phyloP scores from a whole-genome alignment of 2,797 vertebrate species.

The Bradypus variegatus region DNA sequence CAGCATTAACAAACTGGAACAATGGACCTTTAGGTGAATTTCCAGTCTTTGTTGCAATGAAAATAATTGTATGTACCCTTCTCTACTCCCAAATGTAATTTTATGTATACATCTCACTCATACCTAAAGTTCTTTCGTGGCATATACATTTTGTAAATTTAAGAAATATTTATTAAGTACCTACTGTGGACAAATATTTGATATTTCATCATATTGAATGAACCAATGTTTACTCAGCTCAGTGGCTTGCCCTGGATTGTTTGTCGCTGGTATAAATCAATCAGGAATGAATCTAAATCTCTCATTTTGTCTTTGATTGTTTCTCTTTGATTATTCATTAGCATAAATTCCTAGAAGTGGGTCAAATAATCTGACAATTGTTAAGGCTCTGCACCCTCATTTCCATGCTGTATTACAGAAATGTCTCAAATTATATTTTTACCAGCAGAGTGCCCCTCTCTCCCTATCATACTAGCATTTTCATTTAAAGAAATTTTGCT shows the following conservation, averaged over 20 bases:
- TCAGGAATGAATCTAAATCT: background rate
- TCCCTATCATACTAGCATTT: background rate
- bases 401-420: background rate
- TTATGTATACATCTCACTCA: background rate
- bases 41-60: background rate
- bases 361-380: background rate
- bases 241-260: background rate
- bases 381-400: background rate
- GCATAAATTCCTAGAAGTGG: background rate
- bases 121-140: background rate
- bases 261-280: background rate
- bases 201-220: background rate
- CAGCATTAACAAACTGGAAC: too few relatives aligned
- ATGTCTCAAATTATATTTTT: background rate
- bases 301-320: background rate
- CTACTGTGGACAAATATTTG: constrained; percentile 16
- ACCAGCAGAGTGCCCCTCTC: background rate
- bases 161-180: constrained; percentile 32
- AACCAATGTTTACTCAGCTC: constrained; percentile 3
- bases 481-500: background rate
- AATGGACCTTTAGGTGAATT: constrained; percentile 4
- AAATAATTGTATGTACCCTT: background rate
- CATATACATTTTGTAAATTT: background rate
- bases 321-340: constrained; percentile 15
- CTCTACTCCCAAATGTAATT: background rate